A percentile compares a stretch with the other conserved stretches of the same genome.
These are phyloP conservation scores for Tetranychus piercei DNA, from an alignment of 2,888 invertebrate genomes.

Conservation along the genomic window DNA sequence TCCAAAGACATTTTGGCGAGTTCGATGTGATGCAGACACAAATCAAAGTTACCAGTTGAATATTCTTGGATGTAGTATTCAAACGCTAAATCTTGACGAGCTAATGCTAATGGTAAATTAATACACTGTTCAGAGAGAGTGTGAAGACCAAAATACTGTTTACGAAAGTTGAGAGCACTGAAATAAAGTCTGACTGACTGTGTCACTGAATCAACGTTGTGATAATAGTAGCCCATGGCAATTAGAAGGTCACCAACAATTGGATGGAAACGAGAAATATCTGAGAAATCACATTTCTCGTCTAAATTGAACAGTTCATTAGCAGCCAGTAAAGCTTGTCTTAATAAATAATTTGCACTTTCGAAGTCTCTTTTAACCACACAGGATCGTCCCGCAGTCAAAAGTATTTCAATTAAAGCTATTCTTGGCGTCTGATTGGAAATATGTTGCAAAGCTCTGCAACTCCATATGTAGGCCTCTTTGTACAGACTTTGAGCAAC, in stretches of 20 bases:
- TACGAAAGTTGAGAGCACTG: slow-evolving; percentile 48
- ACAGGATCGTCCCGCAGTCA: slow-evolving; percentile 71
- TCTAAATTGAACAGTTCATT: slow-evolving; percentile 29
- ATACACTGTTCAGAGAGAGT: slow-evolving; percentile 31
- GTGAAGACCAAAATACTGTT: slow-evolving; percentile 52
- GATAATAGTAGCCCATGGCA: slow-evolving; percentile 73
- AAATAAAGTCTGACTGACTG: slow-evolving; percentile 69
- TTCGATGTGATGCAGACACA: slow-evolving; percentile 63
- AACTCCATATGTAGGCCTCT: slow-evolving; percentile 54
- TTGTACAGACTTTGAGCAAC: slow-evolving; percentile 71
- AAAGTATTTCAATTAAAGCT: slow-evolving; percentile 52
- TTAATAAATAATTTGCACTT: slow-evolving; percentile 60
- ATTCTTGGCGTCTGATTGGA: slow-evolving; percentile 30
- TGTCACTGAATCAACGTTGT: slow-evolving; percentile 65
- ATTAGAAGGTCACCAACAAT: slow-evolving; percentile 63
- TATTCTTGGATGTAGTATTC: slow-evolving; percentile 81
- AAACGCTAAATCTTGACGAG: slow-evolving; percentile 79
- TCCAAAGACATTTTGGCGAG: slow-evolving; percentile 62
- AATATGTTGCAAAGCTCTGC: slow-evolving; percentile 51
- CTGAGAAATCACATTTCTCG: slow-evolving; percentile 6
- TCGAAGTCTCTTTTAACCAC: slow-evolving; percentile 68
- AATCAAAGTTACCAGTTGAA: slow-evolving; percentile 62
- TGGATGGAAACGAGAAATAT: slow-evolving; percentile 41
- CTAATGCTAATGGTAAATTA: slow-evolving; percentile 69
- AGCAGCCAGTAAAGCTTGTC: slow-evolving; percentile 56